These are phyloP conservation scores for Mylabris sibirica DNA, from an alignment of 2,888 invertebrate genomes.

Conservation along the genomic window DNA sequence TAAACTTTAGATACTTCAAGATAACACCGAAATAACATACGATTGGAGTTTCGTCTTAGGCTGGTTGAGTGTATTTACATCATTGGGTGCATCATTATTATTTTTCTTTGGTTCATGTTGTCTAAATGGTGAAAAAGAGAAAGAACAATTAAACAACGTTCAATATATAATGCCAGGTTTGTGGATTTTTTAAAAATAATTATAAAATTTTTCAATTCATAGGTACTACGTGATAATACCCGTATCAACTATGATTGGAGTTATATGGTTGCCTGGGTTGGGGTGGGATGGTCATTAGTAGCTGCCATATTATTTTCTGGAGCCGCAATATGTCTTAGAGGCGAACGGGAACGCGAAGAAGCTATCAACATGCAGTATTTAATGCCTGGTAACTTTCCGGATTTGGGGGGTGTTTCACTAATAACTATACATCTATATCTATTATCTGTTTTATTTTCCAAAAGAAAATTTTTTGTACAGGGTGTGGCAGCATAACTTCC, in stretches of 20 bases:
- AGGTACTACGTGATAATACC: conserved; percentile 87
- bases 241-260: conserved; percentile 95
- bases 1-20: conserved; percentile 70
- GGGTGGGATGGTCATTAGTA: conserved; percentile 89
- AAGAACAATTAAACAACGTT: conserved; percentile 78
- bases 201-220: conserved; percentile 24
- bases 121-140: conserved; percentile 77
- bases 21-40: conserved; percentile 76
- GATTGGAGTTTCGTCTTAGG: conserved; percentile 88
- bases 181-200: conserved; percentile 31
- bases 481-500: too few species aligned
- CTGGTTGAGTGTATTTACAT: conserved; percentile 82
- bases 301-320: conserved; percentile 92
- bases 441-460: conserved; percentile 2
- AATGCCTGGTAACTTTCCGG: conserved; percentile 83
- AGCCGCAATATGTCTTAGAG: conserved; percentile 92
- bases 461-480: too few species aligned
- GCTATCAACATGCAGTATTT: conserved; percentile 97
- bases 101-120: conserved; percentile 84
- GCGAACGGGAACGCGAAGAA: conserved; percentile 92
- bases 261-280: conserved; percentile 96
- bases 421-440: conserved; percentile 1
- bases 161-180: conserved; percentile 90
- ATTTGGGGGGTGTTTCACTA: conserved; percentile 7
- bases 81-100: conserved; percentile 76